Evolutionary conservation across 2,888 invertebrate genomes (phyloP), one percentile per base, ranked within the genome.

Genomic region (Euplagia quadripunctaria): DNA sequence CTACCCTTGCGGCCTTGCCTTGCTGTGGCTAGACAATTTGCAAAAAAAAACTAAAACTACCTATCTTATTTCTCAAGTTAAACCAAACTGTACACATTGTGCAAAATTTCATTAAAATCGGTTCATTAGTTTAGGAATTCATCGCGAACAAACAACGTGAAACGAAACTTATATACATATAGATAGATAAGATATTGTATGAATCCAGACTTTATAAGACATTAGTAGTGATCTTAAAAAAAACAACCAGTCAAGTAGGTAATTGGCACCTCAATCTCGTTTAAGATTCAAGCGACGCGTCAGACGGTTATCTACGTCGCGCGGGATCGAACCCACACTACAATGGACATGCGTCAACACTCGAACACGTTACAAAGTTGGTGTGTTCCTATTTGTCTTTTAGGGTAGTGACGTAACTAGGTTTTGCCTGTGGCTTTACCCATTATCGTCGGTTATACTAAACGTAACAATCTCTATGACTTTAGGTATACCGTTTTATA

Each of bases 301-400:
- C 88, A 88, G 88, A 83, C 83, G 88, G 89, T 87, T 88, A 90
- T 89, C 86, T 82, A 82, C 82, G 82, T 78, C 84, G 82, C 80
- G 68, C 71, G 73, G 77, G 55, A 75, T 78, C 76, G 82, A 83
- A 83, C 76, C 72, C 70, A 71, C 70, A 55, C 73, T 74, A 90
- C 91, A 92, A 91, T 91, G 91, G 93, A 91, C 92, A 86, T 81
- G 81, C 85, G 88, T 90, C 89, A 87, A 84, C 87, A 84, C 84
- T 78, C 79, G 71, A 77, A 85, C 79, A 74, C 76, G 77, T 63
- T 63, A 69, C 68, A 61, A 51, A 51, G 72, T 78, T 79, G 64
- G 77, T 79, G 76, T 77, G 79, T 73, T 81, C 81, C 78, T 84
- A 82, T 84, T 81, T 82, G 84, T 78, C 83, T 77, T 80, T 84